A percentile compares a stretch with the other conserved stretches of the same genome.
These are phyloP conservation scores for Zaprionus vittiger DNA, from an alignment of 1,140 invertebrate species.

Conservation along the genomic window DNA sequence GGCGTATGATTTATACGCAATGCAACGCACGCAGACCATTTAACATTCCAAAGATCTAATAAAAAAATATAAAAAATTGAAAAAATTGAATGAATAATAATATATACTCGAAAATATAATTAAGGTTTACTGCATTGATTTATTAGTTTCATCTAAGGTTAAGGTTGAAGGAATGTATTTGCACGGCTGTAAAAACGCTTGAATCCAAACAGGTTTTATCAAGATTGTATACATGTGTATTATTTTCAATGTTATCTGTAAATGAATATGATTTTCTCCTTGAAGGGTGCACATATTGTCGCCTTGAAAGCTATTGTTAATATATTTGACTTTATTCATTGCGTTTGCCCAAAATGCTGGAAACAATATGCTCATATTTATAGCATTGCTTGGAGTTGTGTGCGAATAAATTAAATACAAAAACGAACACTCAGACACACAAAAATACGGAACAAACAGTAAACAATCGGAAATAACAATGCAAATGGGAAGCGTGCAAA, in stretches of 20 bases:
- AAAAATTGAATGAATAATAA: not conserved
- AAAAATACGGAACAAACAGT: conserved; percentile 7
- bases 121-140: not conserved
- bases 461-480: conserved; percentile 16
- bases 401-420: conserved; percentile 41
- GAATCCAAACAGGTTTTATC: not conserved
- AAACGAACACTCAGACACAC: conserved; percentile 18
- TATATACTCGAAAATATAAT: not conserved
- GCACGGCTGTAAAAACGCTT: not conserved
- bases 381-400: conserved; percentile 6
- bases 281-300: not conserved
- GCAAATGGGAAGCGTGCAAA: conserved; percentile 31
- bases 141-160: not conserved
- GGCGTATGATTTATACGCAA: conserved; percentile 23
- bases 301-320: conserved; percentile 23
- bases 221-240: not conserved
- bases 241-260: not conserved
- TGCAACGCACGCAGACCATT: not conserved
- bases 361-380: conserved; percentile 43
- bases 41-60: conserved; percentile 4
- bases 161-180: not conserved
- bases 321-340: conserved; percentile 42
- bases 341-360: conserved; percentile 18
- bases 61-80: conserved; percentile 4
- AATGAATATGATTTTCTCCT: not conserved